These are phyloP conservation scores for Protomyctophum bolini DNA, from an alignment of 2,113 vertebrate species.

Conservation along the genomic window DNA sequence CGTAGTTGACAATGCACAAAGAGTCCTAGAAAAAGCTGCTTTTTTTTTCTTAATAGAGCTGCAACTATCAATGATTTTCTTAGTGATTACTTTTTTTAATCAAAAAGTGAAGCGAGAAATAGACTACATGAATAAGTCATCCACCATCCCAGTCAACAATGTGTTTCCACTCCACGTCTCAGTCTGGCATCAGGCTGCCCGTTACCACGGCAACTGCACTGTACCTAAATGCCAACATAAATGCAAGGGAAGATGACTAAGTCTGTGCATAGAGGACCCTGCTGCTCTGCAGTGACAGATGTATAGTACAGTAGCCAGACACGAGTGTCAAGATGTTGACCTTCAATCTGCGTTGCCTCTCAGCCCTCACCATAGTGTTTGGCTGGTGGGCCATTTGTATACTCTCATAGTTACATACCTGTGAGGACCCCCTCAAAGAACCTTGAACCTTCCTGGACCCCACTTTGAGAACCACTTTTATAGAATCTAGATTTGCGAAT, in stretches of 20 bases:
- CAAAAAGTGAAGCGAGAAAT: no score
- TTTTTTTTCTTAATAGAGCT: no score
- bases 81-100: no score
- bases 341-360: slow-evolving; percentile 19
- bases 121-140: slow-evolving; percentile 46
- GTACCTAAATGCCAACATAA: slow-evolving; percentile 59
- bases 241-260: slow-evolving; percentile 55
- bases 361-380: neutral
- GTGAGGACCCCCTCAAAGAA: no score
- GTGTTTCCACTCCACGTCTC: slow-evolving; percentile 7
- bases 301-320: neutral
- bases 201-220: slow-evolving; percentile 65
- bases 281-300: slow-evolving; percentile 5
- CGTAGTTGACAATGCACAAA: slow-evolving; percentile 20
- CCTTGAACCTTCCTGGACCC: no score
- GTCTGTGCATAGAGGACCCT: slow-evolving; percentile 7
- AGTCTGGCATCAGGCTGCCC: slow-evolving; percentile 23
- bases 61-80: no score
- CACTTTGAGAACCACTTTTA: no score
- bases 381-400: no score
- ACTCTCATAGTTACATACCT: no score
- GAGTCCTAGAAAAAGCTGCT: no score
- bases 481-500: no score
- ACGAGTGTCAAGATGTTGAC: neutral
- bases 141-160: slow-evolving; percentile 13